Conservation (phyloP, 2,113 vertebrate species). For the Vidua chalybeata region DNA sequence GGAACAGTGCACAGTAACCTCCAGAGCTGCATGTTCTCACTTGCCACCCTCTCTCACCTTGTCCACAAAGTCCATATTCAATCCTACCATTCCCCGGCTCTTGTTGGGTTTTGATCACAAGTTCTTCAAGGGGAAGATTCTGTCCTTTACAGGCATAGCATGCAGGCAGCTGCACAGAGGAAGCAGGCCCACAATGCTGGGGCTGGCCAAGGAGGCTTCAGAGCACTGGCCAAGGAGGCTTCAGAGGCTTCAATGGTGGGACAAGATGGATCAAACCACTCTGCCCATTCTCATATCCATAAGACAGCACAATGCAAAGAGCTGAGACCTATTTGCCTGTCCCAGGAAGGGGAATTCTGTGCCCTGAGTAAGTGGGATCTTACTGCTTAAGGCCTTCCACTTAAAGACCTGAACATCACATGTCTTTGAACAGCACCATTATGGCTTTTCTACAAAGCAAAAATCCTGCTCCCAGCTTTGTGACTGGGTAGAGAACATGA, state of each 20-base stretch:
- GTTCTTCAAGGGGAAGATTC: conserved; percentile 47
- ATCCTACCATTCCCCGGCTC: neutral
- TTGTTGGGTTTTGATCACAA: neutral
- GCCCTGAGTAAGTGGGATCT: neutral
- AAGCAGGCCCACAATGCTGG: neutral
- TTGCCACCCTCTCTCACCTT: conserved; percentile 3
- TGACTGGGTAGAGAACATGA: neutral
- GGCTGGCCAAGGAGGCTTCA: neutral
- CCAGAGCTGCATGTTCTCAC: conserved; percentile 29
- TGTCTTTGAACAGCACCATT: neutral
- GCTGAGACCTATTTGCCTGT: neutral
- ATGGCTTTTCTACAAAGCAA: neutral
- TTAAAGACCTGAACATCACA: neutral
- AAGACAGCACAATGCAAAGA: neutral
- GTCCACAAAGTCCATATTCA: neutral
- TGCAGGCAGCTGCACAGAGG: neutral
- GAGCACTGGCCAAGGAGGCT: neutral
- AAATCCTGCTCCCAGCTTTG: neutral
- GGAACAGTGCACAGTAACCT: neutral
- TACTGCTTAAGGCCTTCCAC: neutral
- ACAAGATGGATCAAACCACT: neutral
- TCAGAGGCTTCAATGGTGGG: neutral
- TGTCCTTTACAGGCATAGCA: neutral
- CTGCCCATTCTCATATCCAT: neutral
- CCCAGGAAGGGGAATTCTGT: neutral